Percentiles rank a stretch among this genome's conserved stretches.
Evolutionary conservation across 2,113 vertebrate species (phyloP).

Genomic region (Tragelaphus imberbis): DNA sequence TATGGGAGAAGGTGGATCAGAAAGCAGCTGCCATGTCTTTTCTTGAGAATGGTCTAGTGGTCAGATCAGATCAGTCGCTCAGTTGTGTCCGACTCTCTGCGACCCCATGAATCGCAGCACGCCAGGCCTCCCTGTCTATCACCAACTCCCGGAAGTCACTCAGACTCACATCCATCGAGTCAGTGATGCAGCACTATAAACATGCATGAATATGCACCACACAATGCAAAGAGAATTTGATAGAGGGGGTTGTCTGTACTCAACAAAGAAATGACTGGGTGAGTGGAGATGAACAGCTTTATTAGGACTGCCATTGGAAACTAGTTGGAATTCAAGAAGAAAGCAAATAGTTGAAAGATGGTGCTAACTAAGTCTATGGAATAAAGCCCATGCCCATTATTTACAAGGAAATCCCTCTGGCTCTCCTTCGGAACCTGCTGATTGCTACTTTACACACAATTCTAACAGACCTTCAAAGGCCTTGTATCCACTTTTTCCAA

Average conservation of each 20-base stretch:
- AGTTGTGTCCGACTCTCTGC: too few relatives aligned
- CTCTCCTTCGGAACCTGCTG: not conserved
- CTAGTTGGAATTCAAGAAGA: not conserved
- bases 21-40: not conserved
- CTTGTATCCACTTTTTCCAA: not conserved
- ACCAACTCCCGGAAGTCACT: too few relatives aligned
- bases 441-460: not conserved
- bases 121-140: too few relatives aligned
- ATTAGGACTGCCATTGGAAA: not conserved
- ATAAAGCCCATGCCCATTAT: not conserved
- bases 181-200: not conserved
- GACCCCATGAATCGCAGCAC: too few relatives aligned
- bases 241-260: not conserved
- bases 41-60: not conserved
- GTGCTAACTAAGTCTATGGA: not conserved
- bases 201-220: not conserved
- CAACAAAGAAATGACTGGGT: not conserved
- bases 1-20: not conserved
- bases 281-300: not conserved
- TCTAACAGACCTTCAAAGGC: not conserved
- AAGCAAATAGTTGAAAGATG: not conserved
- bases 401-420: not conserved
- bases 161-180: too few relatives aligned
- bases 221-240: not conserved
- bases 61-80: too few relatives aligned